Evolutionary conservation across 2,888 invertebrate species (phyloP).

Genomic region (Ferrisia virgata): DNA sequence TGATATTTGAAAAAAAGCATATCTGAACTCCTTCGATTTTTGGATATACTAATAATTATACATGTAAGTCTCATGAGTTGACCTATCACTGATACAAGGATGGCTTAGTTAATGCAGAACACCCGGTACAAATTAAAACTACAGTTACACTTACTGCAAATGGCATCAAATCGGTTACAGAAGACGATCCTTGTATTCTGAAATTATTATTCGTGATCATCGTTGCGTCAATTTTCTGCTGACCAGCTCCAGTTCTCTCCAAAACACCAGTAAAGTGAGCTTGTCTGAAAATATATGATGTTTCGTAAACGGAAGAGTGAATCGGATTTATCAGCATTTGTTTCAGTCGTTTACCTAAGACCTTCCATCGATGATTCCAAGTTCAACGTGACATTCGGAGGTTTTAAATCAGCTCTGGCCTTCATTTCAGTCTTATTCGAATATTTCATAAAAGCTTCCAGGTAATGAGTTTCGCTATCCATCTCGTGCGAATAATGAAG

Average conservation of each 20-base stretch:
- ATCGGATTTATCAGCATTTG: neutral
- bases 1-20: too few relatives aligned
- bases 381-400: conserved; percentile 48
- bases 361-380: conserved; percentile 49
- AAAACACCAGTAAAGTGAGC: conserved; percentile 53
- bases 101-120: too few relatives aligned
- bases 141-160: conserved; percentile 45
- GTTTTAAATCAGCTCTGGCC: conserved; percentile 48
- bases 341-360: conserved; percentile 47
- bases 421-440: conserved; percentile 49
- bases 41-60: too few relatives aligned
- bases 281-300: conserved; percentile 48
- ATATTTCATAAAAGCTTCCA: conserved; percentile 50
- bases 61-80: too few relatives aligned
- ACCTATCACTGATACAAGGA: too few relatives aligned
- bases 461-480: conserved; percentile 48
- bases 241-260: conserved; percentile 53
- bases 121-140: too few relatives aligned
- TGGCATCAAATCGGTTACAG: conserved; percentile 45
- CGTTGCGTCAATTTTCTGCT: conserved; percentile 47
- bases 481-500: conserved; percentile 51
- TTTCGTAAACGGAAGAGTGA: neutral
- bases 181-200: conserved; percentile 47
- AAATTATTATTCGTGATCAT: conserved; percentile 47
- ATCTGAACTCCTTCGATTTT: too few relatives aligned